Base-by-base conservation (phyloP, 2,113 vertebrate species). In the Coreoperca whiteheadi region DNA sequence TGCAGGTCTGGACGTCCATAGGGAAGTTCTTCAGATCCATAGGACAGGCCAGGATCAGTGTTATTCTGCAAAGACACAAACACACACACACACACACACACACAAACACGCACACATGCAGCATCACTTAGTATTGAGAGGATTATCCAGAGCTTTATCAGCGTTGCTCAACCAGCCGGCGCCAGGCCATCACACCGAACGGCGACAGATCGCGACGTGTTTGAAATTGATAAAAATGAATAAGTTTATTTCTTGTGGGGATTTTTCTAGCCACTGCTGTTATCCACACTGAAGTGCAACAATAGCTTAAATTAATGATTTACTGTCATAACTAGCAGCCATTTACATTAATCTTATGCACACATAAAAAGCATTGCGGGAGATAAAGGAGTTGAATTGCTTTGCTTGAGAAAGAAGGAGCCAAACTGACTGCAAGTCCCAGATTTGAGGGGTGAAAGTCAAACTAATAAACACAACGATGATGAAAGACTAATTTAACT, bases 1-100 rank as follows among this genome's bases (percentile, higher is more conserved):
- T 99, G 87, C 98, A 99, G 0, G 98, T 99, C 96, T 99, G 98
- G 21, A 99, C 98, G 0, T 99, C 98, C 98, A 99, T 99, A 6
- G 98, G 98, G 91, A 99, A 99, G 88, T 99, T 99, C 96, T 99
- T 99, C 95, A 99, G 94, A 91, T 99, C 98, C 98, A 99, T 99
- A 68, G 98, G 98, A 90, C 98, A 99, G 88, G 98, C 98, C 93
- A 99, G 94, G 2, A 98, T 92, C 95, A 99, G 93, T 0, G 98
- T 99, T 94, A 99, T 98, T 93, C 98, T 99, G 95, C 60, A 85
- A 77, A 57, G 56, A 76, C 37, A 81, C 37, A 65, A 14, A 85
- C 32, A 63, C 48, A 72, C 28, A 68, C 59, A 57, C 23, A 80
- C 59, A 80, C 51, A 77, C 56, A 78, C 77, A 79, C 68, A 68